Conservation (phyloP, 1,140 invertebrate genomes). For the Delia radicum region DNA sequence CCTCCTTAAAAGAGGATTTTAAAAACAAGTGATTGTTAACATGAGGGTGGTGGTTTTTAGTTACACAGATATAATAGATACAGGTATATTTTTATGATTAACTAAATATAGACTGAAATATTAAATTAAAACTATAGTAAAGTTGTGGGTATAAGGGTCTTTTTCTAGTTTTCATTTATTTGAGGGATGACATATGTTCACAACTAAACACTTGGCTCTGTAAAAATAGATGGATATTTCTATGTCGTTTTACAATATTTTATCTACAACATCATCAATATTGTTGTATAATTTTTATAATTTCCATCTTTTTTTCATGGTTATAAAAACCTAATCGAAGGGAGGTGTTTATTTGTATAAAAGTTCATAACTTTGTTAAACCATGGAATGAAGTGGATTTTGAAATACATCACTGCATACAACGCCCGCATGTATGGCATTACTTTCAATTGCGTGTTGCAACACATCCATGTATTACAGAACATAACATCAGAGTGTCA, state of each 20-base stretch:
- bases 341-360: neutral
- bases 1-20: neutral
- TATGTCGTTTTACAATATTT: too few species aligned
- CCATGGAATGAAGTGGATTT: neutral
- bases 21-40: neutral
- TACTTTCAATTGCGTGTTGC: neutral
- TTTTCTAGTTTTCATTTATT: too few species aligned
- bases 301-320: neutral
- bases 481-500: neutral
- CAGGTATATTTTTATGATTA: neutral
- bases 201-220: neutral
- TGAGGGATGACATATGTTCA: neutral
- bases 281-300: neutral
- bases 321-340: too few species aligned
- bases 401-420: neutral
- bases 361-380: conserved; percentile 5
- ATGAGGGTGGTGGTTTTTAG: neutral
- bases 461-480: neutral
- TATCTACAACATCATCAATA: too few species aligned
- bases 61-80: neutral
- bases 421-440: neutral
- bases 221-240: neutral
- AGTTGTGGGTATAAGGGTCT: neutral
- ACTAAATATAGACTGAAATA: neutral
- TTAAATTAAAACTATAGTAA: neutral